Conservation (phyloP, 2,888 invertebrate species). For the Druceiella hillmani region DNA sequence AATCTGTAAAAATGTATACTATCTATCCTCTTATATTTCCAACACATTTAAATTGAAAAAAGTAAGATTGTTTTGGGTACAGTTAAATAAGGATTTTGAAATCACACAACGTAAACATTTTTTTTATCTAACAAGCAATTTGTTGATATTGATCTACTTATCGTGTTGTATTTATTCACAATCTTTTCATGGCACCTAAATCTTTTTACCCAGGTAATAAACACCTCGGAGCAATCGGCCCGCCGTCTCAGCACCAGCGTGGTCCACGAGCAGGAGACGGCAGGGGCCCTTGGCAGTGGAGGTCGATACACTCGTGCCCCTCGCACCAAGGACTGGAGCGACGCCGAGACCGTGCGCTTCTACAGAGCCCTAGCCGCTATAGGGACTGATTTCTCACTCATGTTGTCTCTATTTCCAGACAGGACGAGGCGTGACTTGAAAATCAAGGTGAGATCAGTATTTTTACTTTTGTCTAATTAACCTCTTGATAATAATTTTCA, state of each 20-base stretch:
- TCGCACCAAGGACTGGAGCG: slow-evolving; percentile 69
- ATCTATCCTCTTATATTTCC: no score
- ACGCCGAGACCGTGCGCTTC: slow-evolving; percentile 81
- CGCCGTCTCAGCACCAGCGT: slow-evolving; percentile 60
- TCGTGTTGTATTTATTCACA: no score
- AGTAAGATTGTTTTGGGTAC: no score
- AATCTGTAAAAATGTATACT: no score
- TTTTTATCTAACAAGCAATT: no score
- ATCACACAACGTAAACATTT: no score
- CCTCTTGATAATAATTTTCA: no score
- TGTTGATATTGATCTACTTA: no score
- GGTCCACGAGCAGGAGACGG: slow-evolving; percentile 58
- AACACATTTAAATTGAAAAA: no score
- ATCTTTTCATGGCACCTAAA: slow-evolving; percentile 11
- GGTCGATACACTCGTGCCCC: slow-evolving; percentile 63
- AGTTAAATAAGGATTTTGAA: no score
- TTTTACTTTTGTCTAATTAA: no score
- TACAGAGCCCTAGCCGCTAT: slow-evolving; percentile 84
- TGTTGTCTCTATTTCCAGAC: slow-evolving; percentile 77
- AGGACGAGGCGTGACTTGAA: slow-evolving; percentile 79
- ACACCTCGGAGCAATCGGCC: slow-evolving; percentile 55
- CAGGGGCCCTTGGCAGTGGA: slow-evolving; percentile 44
- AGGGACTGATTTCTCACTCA: slow-evolving; percentile 90
- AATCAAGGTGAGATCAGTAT: slow-evolving; percentile 53
- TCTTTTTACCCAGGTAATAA: slow-evolving; percentile 50